A percentile compares a stretch with the other conserved stretches of the same genome.
Evolutionary conservation across 2,797 vertebrate species (phyloP).

Genomic region (Parotocinclus haroldoi): DNA sequence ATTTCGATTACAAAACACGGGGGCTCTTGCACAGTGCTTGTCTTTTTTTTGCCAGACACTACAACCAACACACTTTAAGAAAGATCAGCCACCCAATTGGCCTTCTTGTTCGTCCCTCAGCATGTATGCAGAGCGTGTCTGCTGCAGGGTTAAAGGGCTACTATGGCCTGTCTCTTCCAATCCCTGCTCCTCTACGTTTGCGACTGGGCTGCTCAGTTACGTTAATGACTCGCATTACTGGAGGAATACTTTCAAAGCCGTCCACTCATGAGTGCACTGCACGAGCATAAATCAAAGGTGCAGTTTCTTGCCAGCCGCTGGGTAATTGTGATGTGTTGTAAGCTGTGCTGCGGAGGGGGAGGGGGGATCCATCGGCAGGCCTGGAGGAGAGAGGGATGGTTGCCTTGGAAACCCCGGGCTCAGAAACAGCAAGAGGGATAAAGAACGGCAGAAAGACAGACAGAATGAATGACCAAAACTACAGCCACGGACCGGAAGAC

Average conservation of each 20-base stretch:
- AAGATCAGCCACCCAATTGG: constrained; percentile 20
- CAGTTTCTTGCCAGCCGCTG: constrained; percentile 44
- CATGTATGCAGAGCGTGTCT: constrained; percentile 23
- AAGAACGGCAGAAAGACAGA: constrained; percentile 29
- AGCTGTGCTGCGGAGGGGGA: constrained; percentile 64
- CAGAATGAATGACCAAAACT: constrained; percentile 33
- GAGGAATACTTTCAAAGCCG: constrained; percentile 28
- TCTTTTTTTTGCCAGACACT: constrained; percentile 1
- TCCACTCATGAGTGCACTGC: constrained; percentile 28
- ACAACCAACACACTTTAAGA: constrained; percentile 22
- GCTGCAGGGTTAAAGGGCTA: constrained; percentile 33
- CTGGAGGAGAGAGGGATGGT: constrained; percentile 72
- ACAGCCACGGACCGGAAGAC: constrained; percentile 41
- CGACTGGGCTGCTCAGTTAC: constrained; percentile 30
- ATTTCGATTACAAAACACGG: no score
- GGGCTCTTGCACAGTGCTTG: constrained; percentile 2
- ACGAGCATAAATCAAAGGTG: constrained; percentile 45
- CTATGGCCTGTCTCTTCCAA: constrained; percentile 34
- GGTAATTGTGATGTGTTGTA: constrained; percentile 53
- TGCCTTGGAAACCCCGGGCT: constrained; percentile 75
- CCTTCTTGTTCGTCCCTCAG: constrained; percentile 19
- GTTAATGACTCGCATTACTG: constrained; percentile 36
- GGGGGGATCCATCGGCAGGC: constrained; percentile 65
- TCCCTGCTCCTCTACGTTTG: constrained; percentile 34
- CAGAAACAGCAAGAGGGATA: constrained; percentile 53